These are phyloP conservation scores for Aphidoletes aphidimyza DNA, from an alignment of 2,888 invertebrate genomes.

Conservation along the genomic window DNA sequence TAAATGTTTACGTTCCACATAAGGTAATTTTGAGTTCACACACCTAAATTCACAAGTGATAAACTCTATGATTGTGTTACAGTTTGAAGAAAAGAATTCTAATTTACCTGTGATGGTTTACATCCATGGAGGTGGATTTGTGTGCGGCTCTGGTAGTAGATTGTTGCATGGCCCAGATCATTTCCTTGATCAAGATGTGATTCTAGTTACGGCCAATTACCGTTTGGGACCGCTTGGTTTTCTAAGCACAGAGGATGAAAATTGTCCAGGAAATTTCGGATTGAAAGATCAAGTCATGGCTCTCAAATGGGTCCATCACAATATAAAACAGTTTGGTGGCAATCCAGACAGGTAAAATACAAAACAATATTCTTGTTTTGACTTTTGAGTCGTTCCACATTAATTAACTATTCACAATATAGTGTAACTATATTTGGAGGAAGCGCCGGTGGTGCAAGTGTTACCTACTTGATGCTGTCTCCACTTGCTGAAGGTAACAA, in stretches of 20 bases:
- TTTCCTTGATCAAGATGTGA: slow-evolving; percentile 62
- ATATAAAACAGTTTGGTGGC: slow-evolving; percentile 56
- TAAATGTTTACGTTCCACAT: slow-evolving; percentile 56
- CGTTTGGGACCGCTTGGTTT: slow-evolving; percentile 62
- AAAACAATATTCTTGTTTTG: too few species aligned
- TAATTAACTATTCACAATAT: not conserved
- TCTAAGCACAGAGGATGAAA: slow-evolving; percentile 56
- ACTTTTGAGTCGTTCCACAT: too few species aligned
- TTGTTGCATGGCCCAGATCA: slow-evolving; percentile 64
- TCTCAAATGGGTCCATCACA: slow-evolving; percentile 57
- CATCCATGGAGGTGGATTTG: slow-evolving; percentile 67
- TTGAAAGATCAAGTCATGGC: slow-evolving; percentile 57
- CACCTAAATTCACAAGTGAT: not conserved
- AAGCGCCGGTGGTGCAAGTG: slow-evolving; percentile 77
- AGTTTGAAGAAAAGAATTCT: not conserved
- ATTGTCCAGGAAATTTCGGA: slow-evolving; percentile 57
- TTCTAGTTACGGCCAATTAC: slow-evolving; percentile 63
- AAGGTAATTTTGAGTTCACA: not conserved
- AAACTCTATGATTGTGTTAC: not conserved
- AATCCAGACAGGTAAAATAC: slow-evolving; percentile 15
- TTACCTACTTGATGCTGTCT: slow-evolving; percentile 76
- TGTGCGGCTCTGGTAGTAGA: slow-evolving; percentile 68
- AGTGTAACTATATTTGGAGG: slow-evolving; percentile 73
- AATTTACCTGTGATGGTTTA: slow-evolving; percentile 63
- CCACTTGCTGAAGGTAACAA: slow-evolving; percentile 65